Evolutionary conservation across 1,140 invertebrate species (phyloP), one percentile per base, ranked within the genome.

Genomic region (Bombus breviceps): DNA sequence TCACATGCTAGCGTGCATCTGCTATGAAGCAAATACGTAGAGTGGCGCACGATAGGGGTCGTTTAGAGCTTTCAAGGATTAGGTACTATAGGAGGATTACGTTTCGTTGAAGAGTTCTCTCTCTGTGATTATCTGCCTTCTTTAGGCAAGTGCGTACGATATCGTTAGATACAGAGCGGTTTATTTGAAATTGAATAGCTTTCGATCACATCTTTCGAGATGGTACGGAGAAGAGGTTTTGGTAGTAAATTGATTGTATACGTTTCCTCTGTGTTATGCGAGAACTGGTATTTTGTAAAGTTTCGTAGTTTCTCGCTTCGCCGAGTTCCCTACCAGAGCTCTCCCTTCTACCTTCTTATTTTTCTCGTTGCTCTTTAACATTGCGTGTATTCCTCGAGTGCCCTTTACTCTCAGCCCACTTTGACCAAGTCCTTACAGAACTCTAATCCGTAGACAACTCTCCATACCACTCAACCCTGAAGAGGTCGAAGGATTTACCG

Each of bases 401-500:
- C 79, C 76, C 77, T 86, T 73, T 68, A 57, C 83, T 86, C 72
- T 85, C 79, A 91, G 87, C 77, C 76, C 77, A 79, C 85, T 91
- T 81, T 90, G 75, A 86, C 74, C 83, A 73, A 89, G 89, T 91
- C 90, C 89, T 88, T 88, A 64, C 77, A 74, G 12, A 85, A 76
- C 89, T 91, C 84, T 91, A 91, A 91, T 91, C 89, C 89, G 85
- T 91, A 90, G 90, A 91, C 87, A 90, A 91, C 90, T 91, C 89
- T 91, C 74, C 87, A 82, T 81, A 83, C 86, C 77, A 91, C 89
- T 90, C 73, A 62, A 90, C 69, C 43, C 66, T 86, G 89, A 88
- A 90, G 89, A 91, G 89, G 86, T 81, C 87, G 77, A 90, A 91
- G 86, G 89, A 90, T 90, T 90, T 87, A 85, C 83, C 76, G 76